Conservation (phyloP, 2,113 vertebrate species). For the Spea multiplicata region DNA sequence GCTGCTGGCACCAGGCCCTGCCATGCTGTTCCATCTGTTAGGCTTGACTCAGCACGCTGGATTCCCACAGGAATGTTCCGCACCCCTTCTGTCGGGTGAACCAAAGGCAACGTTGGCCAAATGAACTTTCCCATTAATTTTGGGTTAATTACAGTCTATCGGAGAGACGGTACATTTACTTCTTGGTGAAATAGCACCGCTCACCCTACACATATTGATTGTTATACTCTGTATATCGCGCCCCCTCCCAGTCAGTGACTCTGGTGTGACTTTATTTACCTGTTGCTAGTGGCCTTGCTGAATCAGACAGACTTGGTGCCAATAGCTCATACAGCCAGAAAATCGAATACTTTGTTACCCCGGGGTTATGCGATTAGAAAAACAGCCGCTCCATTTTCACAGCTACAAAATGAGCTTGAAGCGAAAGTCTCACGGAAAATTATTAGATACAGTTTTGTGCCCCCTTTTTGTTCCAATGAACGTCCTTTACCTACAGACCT, state of each 20-base stretch:
- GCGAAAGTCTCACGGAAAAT: no score
- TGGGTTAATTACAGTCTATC: neutral
- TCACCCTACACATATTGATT: no score
- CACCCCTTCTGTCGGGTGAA: slow-evolving; percentile 18
- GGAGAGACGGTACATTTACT: neutral
- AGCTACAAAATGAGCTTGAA: no score
- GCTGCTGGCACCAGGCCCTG: slow-evolving; percentile 22
- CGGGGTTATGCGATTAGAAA: slow-evolving; percentile 16
- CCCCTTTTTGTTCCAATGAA: no score
- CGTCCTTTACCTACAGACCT: no score
- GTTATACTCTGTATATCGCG: no score
- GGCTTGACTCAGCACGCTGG: slow-evolving; percentile 37
- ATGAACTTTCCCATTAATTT: neutral
- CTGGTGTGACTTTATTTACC: slow-evolving; percentile 16
- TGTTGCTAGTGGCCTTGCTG: slow-evolving; percentile 20
- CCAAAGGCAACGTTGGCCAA: neutral
- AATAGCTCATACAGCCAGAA: neutral
- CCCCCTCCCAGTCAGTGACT: neutral
- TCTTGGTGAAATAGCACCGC: neutral
- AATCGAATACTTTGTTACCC: neutral
- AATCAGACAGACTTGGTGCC: neutral
- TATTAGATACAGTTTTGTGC: no score
- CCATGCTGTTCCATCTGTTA: slow-evolving; percentile 26
- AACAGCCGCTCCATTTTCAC: no score
- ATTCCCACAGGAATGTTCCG: slow-evolving; percentile 22